Percentiles rank a stretch among this genome's conserved stretches.
These are phyloP conservation scores for Malurus cyaneus DNA, from an alignment of 2,113 vertebrate genomes.

Conservation along the genomic window DNA sequence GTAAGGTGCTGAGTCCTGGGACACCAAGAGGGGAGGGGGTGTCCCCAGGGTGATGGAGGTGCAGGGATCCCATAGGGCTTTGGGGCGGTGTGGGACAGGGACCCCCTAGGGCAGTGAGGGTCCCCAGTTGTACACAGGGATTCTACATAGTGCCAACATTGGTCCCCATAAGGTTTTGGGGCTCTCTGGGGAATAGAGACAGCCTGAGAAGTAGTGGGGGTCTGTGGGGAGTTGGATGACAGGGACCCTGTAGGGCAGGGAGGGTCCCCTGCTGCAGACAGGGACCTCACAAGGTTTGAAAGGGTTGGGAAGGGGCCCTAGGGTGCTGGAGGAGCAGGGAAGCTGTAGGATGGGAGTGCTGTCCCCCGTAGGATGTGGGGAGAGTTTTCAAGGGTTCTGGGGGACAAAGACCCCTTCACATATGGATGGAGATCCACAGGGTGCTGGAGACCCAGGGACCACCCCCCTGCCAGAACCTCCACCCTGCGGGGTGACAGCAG, in stretches of 20 bases:
- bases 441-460: background rate
- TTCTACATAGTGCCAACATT: too few relatives aligned
- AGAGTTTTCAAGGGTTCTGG: background rate
- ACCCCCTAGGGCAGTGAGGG: background rate
- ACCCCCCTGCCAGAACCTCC: background rate
- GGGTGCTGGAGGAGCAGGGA: background rate
- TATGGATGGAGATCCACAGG: background rate
- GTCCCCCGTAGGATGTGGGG: background rate
- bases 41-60: background rate
- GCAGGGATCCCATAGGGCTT: background rate
- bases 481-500: accelerated
- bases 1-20: background rate
- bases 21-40: background rate
- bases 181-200: background rate
- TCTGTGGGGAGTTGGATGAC: background rate
- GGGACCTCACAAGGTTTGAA: too few relatives aligned
- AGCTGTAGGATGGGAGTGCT: background rate
- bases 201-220: background rate
- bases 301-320: background rate
- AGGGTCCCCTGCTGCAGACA: background rate
- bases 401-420: background rate
- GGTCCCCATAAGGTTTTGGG: background rate
- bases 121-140: background rate
- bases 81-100: background rate
- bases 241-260: background rate